Evolutionary conservation across 2,888 invertebrate genomes (phyloP).

Genomic region (Apeira syringaria): DNA sequence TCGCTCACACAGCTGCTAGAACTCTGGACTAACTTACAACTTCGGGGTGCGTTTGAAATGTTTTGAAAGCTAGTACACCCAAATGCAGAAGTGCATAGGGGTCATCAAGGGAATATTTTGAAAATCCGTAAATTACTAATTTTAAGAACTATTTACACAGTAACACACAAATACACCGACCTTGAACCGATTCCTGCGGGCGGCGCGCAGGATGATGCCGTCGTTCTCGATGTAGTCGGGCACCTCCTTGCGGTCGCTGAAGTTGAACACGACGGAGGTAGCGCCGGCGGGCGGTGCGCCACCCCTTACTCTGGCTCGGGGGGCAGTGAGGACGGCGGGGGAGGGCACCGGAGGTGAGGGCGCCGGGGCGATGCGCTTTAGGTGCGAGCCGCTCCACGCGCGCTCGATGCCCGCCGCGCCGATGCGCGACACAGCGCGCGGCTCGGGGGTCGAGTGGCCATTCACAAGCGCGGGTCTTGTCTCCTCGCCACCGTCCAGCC

Average conservation of each 20-base stretch:
- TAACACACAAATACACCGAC: slow-evolving; percentile 85
- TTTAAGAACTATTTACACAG: too few species aligned
- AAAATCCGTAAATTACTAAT: too few species aligned
- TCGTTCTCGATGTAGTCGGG: slow-evolving; percentile 97
- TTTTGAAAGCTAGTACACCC: too few species aligned
- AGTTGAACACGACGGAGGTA: slow-evolving; percentile 94
- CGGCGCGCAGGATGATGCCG: slow-evolving; percentile 88
- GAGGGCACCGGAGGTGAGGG: slow-evolving; percentile 35
- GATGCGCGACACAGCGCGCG: slow-evolving; percentile 54
- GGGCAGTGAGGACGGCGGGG: too few species aligned
- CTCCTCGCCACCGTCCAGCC: too few species aligned
- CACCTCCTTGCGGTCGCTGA: slow-evolving; percentile 92
- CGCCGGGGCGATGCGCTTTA: slow-evolving; percentile 32
- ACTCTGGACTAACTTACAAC: too few species aligned
- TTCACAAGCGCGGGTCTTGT: too few species aligned
- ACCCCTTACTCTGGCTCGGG: too few species aligned
- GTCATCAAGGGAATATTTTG: too few species aligned
- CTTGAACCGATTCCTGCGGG: slow-evolving; percentile 88
- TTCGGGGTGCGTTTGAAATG: too few species aligned
- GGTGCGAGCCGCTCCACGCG: slow-evolving; percentile 57
- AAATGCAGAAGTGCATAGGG: too few species aligned
- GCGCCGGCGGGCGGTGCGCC: slow-evolving; percentile 65
- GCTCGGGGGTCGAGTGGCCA: slow-evolving; percentile 65
- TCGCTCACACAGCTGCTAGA: too few species aligned
- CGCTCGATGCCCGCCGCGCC: slow-evolving; percentile 62